A percentile compares a stretch with the other conserved stretches of the same genome.
Conservation (phyloP, 2,797 vertebrate genomes). For the Lophotriccus pileatus region DNA sequence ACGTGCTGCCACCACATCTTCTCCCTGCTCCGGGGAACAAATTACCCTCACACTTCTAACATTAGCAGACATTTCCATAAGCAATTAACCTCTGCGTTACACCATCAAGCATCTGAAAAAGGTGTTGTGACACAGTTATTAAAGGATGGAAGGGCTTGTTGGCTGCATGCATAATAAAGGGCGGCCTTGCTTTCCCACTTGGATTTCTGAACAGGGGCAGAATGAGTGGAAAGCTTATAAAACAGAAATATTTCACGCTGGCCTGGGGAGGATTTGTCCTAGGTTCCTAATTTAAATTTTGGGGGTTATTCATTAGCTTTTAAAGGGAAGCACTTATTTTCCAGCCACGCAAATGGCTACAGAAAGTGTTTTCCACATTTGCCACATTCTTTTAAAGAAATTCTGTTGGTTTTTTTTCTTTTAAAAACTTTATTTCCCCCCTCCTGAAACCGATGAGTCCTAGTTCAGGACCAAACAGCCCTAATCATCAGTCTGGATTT, state of each 20-base stretch:
- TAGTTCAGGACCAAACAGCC: background rate
- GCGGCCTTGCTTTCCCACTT: background rate
- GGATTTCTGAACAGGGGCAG: background rate
- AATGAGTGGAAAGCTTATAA: background rate
- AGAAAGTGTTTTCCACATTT: background rate
- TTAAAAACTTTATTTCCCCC: background rate
- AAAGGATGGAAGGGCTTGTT: constrained; percentile 35
- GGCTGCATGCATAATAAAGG: constrained; percentile 39
- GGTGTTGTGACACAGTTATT: constrained; percentile 60
- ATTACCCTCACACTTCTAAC: constrained; percentile 36
- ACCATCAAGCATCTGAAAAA: constrained; percentile 58
- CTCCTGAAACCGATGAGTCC: background rate
- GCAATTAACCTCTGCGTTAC: constrained; percentile 57
- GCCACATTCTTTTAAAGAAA: background rate
- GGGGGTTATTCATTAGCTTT: background rate
- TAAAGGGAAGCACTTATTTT: background rate
- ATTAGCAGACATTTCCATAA: constrained; percentile 64
- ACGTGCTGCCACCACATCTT: background rate
- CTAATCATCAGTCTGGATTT: background rate
- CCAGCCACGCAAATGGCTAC: background rate
- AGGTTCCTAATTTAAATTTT: background rate
- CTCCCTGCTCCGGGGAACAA: background rate
- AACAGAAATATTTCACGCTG: background rate
- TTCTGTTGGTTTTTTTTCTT: background rate
- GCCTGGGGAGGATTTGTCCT: background rate